Conservation (phyloP, 2,113 vertebrate species). For the Loxodonta africana region DNA sequence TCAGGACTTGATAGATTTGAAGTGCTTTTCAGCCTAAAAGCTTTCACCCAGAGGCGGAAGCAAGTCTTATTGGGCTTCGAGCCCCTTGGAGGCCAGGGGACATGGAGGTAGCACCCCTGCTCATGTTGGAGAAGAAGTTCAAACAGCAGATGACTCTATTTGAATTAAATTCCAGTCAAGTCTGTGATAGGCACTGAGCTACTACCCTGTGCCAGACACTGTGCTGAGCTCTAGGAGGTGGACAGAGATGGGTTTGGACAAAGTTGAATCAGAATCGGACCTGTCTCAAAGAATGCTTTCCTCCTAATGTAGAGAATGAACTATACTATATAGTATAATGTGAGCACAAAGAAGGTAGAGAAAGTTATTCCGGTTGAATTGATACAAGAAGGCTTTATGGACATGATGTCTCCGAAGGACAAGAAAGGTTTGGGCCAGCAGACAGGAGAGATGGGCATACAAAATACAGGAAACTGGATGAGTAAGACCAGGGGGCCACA, state of each 20-base stretch:
- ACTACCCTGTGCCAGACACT: not conserved
- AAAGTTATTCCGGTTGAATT: not conserved
- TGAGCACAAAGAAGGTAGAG: not conserved
- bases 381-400: not conserved
- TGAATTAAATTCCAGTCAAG: conserved; percentile 40
- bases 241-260: not conserved
- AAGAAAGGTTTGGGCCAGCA: not conserved
- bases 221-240: not conserved
- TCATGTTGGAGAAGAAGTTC: not conserved
- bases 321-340: not conserved
- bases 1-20: conserved; percentile 80
- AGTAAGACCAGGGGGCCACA: not conserved
- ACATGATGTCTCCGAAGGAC: not conserved
- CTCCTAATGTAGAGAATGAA: not conserved
- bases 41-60: conserved; percentile 44
- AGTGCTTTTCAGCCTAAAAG: conserved; percentile 54
- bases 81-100: not conserved
- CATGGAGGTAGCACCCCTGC: not conserved
- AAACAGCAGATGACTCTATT: not conserved
- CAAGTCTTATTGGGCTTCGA: not conserved
- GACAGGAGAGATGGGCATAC: not conserved
- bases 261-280: not conserved
- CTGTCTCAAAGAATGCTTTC: not conserved
- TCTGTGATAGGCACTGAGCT: not conserved
- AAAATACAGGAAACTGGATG: not conserved